Base-by-base conservation (phyloP, 92 coral and sea anemone species). In the Phenganax stokvisi region DNA sequence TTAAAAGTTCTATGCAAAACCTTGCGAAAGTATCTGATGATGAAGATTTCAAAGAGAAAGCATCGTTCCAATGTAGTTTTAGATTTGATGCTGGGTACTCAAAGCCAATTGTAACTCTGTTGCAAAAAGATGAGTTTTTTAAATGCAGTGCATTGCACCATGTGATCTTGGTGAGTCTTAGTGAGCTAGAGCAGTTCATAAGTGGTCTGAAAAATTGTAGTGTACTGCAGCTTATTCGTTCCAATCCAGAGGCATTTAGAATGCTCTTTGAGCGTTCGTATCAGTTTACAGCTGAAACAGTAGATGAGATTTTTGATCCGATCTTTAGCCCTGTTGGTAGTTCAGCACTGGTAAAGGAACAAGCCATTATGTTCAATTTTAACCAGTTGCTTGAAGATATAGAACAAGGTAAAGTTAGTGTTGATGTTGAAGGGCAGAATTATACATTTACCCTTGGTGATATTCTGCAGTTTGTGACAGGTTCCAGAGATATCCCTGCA, bases 151-250 rank as follows among this genome's bases (percentile, higher is more conserved):
- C 90, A 87, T 74, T 75, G 64, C 77, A 37, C 47, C 47, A 37
- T 37, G 56, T 84, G 56, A 77, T 84, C 61, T 77, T 87, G 54
- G 64, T 87, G 55, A 80, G 87, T 13, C 51, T 78, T 76, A 71
- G 87, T 12, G 85, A 87, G 75, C 84, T 80, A 54, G 85, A 87
- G 54, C 90, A 87, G 85, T 79, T 87, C 66, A 87, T 87, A 44
- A 54, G 78, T 68, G 87, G 89, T 55, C 81, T 87, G 80, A 87
- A 82, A 54, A 77, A 76, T 51, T 83, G 79, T 80, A 77, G 87
- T 51, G 86, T 87, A 16, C 72, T 87, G 28, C 71, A 87, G 61
- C 58, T 87, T 67, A 87, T 83, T 6, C 71, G 87, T 64, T 83
- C 52, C 68, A 83, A 84, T 73, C 87, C 89, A 10, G 58, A 67